phyloP scores from a whole-genome alignment of 2,888 invertebrate genomes.

The Eurytoma californica region DNA sequence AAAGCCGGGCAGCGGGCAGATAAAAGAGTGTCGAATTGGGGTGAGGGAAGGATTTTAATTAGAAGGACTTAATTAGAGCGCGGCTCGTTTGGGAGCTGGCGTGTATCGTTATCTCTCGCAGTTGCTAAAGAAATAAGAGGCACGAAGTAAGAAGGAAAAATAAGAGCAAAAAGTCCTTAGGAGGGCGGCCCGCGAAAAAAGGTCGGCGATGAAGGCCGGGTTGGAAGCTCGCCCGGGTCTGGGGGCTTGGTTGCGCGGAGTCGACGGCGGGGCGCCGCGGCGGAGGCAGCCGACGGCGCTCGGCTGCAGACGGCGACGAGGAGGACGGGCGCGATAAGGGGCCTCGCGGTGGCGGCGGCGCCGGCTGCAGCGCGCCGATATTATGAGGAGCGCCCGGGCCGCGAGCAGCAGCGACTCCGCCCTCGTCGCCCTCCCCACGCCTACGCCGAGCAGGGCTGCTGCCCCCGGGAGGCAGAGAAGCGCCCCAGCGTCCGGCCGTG shows the following conservation, averaged over 20 bases:
- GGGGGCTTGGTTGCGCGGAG: background rate
- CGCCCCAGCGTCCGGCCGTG: constrained; percentile 1
- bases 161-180: background rate
- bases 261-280: background rate
- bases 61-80: no score
- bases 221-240: constrained; percentile 25
- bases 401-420: constrained; percentile 11
- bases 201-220: background rate
- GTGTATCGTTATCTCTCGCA: no score
- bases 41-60: no score
- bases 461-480: background rate
- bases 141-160: no score
- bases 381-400: constrained; percentile 37
- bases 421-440: background rate
- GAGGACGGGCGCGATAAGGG: background rate
- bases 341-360: background rate
- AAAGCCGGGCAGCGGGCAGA: no score
- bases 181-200: constrained; percentile 7
- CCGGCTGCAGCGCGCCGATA: constrained; percentile 8
- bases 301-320: background rate
- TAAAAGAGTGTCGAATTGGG: no score
- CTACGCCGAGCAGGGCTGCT: background rate
- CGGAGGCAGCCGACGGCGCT: constrained; percentile 3
- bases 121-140: no score
- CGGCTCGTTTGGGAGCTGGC: no score